Evolutionary conservation across 2,797 vertebrate species (phyloP), one percentile per base, ranked within the genome.

Genomic region (Synanceia verrucosa): DNA sequence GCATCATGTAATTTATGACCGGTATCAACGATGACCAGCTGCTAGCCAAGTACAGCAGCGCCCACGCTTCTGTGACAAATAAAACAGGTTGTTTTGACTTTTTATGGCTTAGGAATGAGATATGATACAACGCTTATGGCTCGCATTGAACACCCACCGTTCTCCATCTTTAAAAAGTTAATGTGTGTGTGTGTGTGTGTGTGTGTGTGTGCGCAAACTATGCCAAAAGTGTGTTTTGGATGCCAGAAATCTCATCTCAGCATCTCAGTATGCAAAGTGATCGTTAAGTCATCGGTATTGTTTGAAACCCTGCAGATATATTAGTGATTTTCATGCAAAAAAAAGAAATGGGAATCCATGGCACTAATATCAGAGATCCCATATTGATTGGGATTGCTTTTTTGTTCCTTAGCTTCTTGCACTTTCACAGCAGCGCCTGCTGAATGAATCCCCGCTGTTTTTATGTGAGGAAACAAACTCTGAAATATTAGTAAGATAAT

Each of bases 401-500:
- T 46, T 43, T 36, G 63, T 65, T 59, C 63, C 24, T 11, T 19
- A 56, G 66, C 39, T 26, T 69, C 55, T 70, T 63, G 65, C 68
- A 23, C 60, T 67, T 53, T 64, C 74, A 18, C 41, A 56, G 74
- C 43, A 34, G 36, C 7, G 68, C 37, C 28, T 29, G 10, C 37
- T 44, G 70, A 86, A 83, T 57, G 9, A 76, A 72, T 61, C 50
- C 69, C 83, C 23, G 70, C 60, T 78, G 73, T 66, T 86, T 52
- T 82, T 58, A 73, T 81, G 79, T 12, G 60, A 65, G 60, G 63
- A 76, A 71, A 82, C 67, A 84, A 73, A 71, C 61, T 78, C 73
- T 79, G 82, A 88, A 70, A 79, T 81, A 86, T 86, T 76, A 74
- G 68, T 16, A 41, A 47, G 82, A 77, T 89, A 85, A 91, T 81